phyloP scores from a whole-genome alignment of 1,140 invertebrate genomes.

The Micrasema longulum region DNA sequence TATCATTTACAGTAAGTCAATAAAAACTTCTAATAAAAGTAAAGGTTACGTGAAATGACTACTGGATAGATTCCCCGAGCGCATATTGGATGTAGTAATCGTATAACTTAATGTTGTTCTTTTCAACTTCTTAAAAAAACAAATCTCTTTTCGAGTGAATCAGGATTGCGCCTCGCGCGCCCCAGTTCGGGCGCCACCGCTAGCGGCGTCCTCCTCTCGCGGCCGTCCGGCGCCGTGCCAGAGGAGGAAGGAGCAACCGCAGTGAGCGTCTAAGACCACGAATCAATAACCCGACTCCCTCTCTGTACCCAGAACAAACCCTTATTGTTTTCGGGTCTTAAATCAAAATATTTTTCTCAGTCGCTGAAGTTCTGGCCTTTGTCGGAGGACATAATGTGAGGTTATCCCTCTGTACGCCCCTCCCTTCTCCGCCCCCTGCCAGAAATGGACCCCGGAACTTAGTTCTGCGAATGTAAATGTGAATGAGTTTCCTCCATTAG shows the following conservation, averaged over 20 bases:
- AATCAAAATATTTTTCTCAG: slow-evolving; percentile 46
- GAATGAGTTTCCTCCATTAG: no score
- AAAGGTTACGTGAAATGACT: no score
- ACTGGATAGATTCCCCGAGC: background rate
- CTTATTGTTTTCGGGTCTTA: slow-evolving; percentile 45
- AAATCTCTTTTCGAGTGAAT: no score
- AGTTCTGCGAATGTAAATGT: background rate
- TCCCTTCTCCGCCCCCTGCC: background rate
- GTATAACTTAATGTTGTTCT: no score
- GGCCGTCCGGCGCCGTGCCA: slow-evolving; percentile 4
- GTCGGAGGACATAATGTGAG: slow-evolving; percentile 37
- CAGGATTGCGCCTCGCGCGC: background rate
- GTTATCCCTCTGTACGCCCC: slow-evolving; percentile 2
- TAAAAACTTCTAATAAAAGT: no score
- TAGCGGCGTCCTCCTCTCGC: slow-evolving; percentile 19
- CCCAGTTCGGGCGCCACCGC: slow-evolving; percentile 20
- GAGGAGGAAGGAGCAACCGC: slow-evolving; percentile 50
- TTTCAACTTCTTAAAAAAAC: no score
- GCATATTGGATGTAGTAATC: no score
- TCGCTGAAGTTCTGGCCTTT: slow-evolving; percentile 37
- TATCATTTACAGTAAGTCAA: no score
- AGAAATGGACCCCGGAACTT: background rate
- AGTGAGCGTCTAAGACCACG: slow-evolving; percentile 51
- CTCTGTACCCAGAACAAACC: slow-evolving; percentile 18
- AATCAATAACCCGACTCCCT: slow-evolving; percentile 38